These are phyloP conservation scores for Branchipolynoe longqiensis DNA, from an alignment of 2,888 invertebrate genomes.

Conservation along the genomic window DNA sequence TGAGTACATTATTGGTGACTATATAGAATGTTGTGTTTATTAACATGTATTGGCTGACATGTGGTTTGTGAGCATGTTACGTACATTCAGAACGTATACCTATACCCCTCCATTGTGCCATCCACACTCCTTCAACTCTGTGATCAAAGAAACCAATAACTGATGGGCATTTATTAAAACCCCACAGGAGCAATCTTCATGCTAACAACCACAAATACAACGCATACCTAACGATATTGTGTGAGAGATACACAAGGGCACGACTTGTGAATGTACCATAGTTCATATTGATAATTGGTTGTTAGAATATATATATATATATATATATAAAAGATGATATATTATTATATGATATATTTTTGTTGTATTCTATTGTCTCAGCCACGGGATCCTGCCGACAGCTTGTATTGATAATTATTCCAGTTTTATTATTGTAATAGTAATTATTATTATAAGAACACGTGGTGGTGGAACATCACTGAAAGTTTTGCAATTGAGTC, in stretches of 20 bases:
- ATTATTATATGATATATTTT: slow-evolving; percentile 28
- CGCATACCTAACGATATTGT: too few species aligned
- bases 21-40: too few species aligned
- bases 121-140: slow-evolving; percentile 14
- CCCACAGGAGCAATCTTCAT: too few species aligned
- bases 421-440: neutral
- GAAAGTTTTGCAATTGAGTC: too few species aligned
- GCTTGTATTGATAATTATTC: slow-evolving; percentile 16
- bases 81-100: neutral
- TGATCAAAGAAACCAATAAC: slow-evolving; percentile 5
- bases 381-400: slow-evolving; percentile 19
- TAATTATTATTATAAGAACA: neutral
- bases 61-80: neutral
- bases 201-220: slow-evolving; percentile 1
- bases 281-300: too few species aligned
- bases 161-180: too few species aligned
- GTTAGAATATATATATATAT: neutral
- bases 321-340: slow-evolving; percentile 21
- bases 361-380: slow-evolving; percentile 33
- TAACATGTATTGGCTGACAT: too few species aligned
- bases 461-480: too few species aligned
- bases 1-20: too few species aligned
- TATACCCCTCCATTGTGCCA: slow-evolving; percentile 32
- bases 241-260: too few species aligned
- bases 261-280: too few species aligned